A percentile compares a stretch with the other conserved stretches of the same genome.
These are phyloP conservation scores for Candoia aspera DNA, from an alignment of 2,113 vertebrate species.

Conservation along the genomic window DNA sequence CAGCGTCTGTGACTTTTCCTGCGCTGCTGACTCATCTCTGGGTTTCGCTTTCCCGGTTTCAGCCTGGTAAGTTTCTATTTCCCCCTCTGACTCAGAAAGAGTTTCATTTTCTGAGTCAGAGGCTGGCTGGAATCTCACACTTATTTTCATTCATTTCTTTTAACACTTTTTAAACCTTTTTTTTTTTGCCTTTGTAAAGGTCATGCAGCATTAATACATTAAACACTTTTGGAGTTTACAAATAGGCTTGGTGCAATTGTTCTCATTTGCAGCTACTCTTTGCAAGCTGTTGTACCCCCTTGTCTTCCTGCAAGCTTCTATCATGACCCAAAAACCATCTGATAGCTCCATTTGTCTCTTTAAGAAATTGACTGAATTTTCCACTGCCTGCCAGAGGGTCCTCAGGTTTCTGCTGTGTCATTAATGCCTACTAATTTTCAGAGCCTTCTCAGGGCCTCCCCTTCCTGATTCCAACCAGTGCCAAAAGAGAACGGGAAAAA, in stretches of 20 bases:
- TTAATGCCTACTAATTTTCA: not conserved
- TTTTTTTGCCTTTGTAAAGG: not conserved
- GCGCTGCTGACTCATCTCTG: too few relatives aligned
- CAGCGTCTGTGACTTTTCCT: too few relatives aligned
- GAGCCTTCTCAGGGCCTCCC: not conserved
- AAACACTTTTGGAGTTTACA: not conserved
- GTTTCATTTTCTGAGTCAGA: too few relatives aligned
- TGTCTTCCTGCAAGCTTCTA: not conserved
- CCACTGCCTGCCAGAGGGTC: not conserved
- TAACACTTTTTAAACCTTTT: not conserved
- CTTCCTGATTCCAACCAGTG: not conserved
- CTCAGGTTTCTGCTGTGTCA: not conserved
- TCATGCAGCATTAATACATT: not conserved
- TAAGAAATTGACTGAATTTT: not conserved
- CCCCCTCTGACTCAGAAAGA: too few relatives aligned
- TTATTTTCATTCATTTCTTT: not conserved
- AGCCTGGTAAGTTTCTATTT: too few relatives aligned
- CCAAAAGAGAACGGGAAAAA: not conserved
- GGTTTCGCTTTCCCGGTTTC: too few relatives aligned
- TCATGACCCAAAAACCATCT: not conserved
- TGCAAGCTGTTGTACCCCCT: not conserved
- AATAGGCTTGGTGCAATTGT: not conserved
- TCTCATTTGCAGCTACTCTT: not conserved
- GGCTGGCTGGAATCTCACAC: too few relatives aligned
- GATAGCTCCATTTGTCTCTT: not conserved